phyloP scores from a whole-genome alignment of 2,888 invertebrate genomes.

The Chironomus riparius region DNA sequence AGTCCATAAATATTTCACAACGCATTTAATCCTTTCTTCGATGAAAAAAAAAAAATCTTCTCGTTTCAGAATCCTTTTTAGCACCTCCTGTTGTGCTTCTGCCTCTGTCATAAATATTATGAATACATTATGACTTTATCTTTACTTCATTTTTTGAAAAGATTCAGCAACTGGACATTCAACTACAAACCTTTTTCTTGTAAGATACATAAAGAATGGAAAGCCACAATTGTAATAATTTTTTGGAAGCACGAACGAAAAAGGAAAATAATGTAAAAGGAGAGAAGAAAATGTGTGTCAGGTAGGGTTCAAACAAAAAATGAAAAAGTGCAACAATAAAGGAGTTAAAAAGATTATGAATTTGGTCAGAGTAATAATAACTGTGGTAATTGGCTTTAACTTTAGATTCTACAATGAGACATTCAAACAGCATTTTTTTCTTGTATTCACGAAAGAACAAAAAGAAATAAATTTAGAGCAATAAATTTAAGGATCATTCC shows the following conservation, averaged over 20 bases:
- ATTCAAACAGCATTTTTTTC: not conserved
- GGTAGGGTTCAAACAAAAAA: not conserved
- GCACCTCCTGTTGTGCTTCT: constrained; percentile 3
- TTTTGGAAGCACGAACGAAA: not conserved
- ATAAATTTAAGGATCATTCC: constrained; percentile 13
- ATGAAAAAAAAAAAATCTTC: not conserved
- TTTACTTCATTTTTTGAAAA: not conserved
- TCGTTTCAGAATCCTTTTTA: not conserved
- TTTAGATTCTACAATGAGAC: not conserved
- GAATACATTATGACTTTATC: constrained; percentile 8
- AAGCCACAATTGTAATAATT: not conserved
- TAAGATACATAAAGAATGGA: not conserved
- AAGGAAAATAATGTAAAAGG: not conserved
- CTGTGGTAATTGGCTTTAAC: constrained; percentile 21
- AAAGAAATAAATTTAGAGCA: constrained; percentile 16
- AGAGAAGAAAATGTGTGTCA: not conserved
- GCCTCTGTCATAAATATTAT: constrained; percentile 3
- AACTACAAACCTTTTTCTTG: not conserved
- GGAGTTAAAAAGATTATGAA: constrained; percentile 19
- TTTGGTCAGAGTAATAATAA: constrained; percentile 17
- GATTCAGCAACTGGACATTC: not conserved
- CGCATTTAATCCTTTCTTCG: constrained; percentile 10
- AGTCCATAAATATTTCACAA: constrained; percentile 11
- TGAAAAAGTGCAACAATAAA: not conserved
- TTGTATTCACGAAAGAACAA: not conserved